Conservation (phyloP, 2,797 vertebrate species). For the Intellagama lesueurii region DNA sequence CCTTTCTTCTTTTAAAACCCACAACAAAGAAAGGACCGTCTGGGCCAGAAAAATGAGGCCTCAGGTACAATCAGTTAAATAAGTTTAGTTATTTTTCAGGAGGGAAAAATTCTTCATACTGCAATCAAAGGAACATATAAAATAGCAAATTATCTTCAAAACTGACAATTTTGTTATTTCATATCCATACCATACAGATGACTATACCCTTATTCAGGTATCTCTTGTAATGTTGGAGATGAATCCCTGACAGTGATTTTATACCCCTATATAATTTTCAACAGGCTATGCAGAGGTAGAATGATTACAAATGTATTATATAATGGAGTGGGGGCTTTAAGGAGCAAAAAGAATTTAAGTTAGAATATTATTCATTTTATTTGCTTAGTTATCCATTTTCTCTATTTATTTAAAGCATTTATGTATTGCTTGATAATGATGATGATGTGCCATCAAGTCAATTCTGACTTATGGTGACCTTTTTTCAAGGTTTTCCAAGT, state of each 20-base stretch:
- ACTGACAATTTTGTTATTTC: conserved; percentile 22
- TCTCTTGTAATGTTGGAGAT: conserved; percentile 36
- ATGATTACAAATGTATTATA: not conserved
- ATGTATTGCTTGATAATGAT: not conserved
- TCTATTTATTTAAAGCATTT: not conserved
- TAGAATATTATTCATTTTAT: conserved; percentile 14
- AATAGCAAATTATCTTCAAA: conserved; percentile 30
- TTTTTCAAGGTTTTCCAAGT: no score
- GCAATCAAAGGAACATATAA: conserved; percentile 52
- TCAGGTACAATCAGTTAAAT: not conserved
- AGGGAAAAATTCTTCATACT: conserved; percentile 33
- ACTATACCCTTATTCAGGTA: conserved; percentile 22
- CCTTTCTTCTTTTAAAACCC: conserved; percentile 1
- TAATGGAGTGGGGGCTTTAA: conserved; percentile 41
- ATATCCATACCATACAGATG: not conserved
- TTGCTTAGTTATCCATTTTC: not conserved
- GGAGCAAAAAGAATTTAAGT: not conserved
- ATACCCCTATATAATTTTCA: conserved; percentile 32
- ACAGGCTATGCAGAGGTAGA: conserved; percentile 39
- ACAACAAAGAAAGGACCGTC: conserved; percentile 12
- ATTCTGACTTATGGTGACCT: no score
- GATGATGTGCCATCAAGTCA: no score
- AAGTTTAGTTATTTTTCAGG: conserved; percentile 7
- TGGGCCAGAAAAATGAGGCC: conserved; percentile 20
- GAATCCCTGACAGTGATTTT: conserved; percentile 25